Percentiles rank a stretch among this genome's conserved stretches.
These are phyloP conservation scores for Macrosteles quadrilineatus DNA, from an alignment of 1,140 invertebrate genomes.

Conservation along the genomic window DNA sequence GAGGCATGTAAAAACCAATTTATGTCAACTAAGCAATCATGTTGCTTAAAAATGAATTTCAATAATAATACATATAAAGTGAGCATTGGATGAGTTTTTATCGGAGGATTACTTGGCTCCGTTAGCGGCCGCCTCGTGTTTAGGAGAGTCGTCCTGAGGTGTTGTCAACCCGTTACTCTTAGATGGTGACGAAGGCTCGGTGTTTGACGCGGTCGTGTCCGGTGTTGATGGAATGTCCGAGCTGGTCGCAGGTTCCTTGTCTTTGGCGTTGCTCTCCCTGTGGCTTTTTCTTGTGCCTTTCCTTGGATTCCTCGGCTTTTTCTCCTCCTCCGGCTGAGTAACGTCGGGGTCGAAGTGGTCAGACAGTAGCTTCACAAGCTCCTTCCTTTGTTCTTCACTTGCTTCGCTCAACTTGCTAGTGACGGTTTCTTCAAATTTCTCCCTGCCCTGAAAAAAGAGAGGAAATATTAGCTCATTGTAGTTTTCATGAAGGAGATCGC, in stretches of 20 bases:
- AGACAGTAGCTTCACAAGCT: slow-evolving; percentile 21
- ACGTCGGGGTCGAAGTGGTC: slow-evolving; percentile 31
- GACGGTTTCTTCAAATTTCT: slow-evolving; percentile 29
- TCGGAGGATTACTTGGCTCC: no score
- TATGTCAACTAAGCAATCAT: no score
- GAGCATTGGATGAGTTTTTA: no score
- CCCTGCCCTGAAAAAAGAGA: slow-evolving; percentile 22
- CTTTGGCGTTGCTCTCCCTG: not conserved
- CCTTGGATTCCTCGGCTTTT: not conserved
- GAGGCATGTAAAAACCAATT: no score
- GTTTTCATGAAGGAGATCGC: no score
- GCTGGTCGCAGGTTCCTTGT: not conserved
- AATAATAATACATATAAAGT: no score
- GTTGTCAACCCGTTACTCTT: slow-evolving; percentile 7
- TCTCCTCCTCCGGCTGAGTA: not conserved
- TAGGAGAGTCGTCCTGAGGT: not conserved
- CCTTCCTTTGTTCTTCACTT: slow-evolving; percentile 28
- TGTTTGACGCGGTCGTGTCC: not conserved
- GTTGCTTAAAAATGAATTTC: no score
- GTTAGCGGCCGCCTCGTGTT: not conserved
- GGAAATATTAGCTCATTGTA: not conserved
- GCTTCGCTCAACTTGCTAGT: slow-evolving; percentile 29
- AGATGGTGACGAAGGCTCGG: not conserved
- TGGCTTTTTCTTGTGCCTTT: not conserved
- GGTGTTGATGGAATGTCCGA: not conserved